phyloP scores from a whole-genome alignment of 2,888 invertebrate genomes.

The Oxystoma pomonae region DNA sequence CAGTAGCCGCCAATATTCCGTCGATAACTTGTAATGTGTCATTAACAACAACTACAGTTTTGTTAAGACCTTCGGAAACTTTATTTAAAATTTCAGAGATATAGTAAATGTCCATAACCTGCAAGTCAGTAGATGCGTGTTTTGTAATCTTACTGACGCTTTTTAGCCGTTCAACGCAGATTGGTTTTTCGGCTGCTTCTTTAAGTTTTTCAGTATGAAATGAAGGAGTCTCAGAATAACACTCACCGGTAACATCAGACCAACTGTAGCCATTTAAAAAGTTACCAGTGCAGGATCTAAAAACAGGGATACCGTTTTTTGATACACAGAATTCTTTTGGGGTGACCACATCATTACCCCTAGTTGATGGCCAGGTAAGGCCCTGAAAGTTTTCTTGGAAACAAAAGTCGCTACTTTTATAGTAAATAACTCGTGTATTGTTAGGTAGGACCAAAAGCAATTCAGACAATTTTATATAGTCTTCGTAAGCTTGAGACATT shows the following conservation, averaged over 20 bases:
- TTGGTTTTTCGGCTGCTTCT: constrained; percentile 22
- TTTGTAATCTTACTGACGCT: constrained; percentile 30
- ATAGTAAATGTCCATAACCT: constrained; percentile 38
- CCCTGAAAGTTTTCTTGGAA: constrained; percentile 30
- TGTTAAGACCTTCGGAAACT: constrained; percentile 5
- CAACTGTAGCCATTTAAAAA: constrained; percentile 57
- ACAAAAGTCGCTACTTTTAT: constrained; percentile 38
- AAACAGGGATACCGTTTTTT: constrained; percentile 55
- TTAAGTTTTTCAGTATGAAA: constrained; percentile 27
- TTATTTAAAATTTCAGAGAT: constrained; percentile 33
- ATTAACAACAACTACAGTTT: constrained; percentile 7
- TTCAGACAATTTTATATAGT: constrained; percentile 19
- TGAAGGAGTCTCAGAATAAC: constrained; percentile 24
- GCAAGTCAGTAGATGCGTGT: constrained; percentile 26
- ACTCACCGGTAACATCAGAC: constrained; percentile 45
- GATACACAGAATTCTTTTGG: constrained; percentile 57
- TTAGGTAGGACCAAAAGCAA: constrained; percentile 12
- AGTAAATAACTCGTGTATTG: constrained; percentile 24
- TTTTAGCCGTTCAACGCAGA: constrained; percentile 25
- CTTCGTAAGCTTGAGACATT: constrained; percentile 14
- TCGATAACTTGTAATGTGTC: constrained; percentile 52
- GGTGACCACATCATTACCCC: constrained; percentile 51
- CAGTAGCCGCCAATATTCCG: constrained; percentile 39
- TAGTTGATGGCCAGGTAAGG: constrained; percentile 50
- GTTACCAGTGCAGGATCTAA: constrained; percentile 55